phyloP scores from a whole-genome alignment of 2,113 vertebrate species.

The Condylura cristata region DNA sequence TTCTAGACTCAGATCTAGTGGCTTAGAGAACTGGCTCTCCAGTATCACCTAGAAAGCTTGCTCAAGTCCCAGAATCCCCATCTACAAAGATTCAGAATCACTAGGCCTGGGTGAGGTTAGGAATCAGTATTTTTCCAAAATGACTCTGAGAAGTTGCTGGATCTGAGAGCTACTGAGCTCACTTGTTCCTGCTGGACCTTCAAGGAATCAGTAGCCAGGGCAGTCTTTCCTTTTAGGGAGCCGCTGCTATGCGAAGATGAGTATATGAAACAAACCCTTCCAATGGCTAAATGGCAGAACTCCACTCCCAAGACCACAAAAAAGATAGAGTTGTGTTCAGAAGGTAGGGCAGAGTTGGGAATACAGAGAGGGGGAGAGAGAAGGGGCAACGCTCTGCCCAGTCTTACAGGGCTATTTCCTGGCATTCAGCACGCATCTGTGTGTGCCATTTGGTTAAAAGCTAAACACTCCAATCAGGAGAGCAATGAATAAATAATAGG shows the following conservation, averaged over 20 bases:
- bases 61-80: neutral
- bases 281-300: too few relatives aligned
- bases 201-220: neutral
- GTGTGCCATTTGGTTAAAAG: constrained; percentile 11
- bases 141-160: neutral
- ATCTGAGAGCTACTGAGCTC: too few relatives aligned
- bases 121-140: neutral
- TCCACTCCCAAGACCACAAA: neutral
- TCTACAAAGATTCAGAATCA: neutral
- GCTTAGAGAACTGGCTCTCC: neutral
- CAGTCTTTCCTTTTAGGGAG: neutral
- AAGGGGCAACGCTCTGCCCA: neutral
- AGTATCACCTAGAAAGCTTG: neutral
- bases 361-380: rapidly evolving
- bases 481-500: constrained; percentile 19
- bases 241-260: neutral
- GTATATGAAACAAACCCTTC: neutral
- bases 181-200: neutral
- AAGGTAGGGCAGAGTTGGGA: neutral
- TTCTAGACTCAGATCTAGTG: neutral
- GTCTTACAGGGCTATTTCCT: neutral
- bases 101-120: neutral
- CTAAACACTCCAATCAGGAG: neutral
- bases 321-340: neutral
- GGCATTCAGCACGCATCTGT: neutral